Evolutionary conservation across 2,888 invertebrate genomes (phyloP).

Genomic region (Zygothrica quintamaculata): DNA sequence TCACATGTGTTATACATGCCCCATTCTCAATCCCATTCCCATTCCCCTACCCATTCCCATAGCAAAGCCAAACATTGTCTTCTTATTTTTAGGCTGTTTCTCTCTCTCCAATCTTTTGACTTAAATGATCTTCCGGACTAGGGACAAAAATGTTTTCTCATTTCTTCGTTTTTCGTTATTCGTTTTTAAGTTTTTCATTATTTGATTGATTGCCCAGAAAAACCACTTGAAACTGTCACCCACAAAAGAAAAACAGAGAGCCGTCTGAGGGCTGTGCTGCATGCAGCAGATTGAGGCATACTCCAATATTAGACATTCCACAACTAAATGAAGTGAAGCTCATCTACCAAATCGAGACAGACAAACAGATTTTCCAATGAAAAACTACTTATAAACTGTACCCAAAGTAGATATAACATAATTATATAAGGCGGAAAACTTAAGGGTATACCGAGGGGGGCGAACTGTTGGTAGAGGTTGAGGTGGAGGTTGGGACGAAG

Average conservation of each 20-base stretch:
- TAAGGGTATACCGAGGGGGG: not conserved
- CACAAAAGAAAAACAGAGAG: conserved; percentile 5
- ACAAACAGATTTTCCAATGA: conserved; percentile 61
- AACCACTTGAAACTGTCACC: conserved; percentile 77
- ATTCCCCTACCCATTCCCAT: conserved; percentile 5
- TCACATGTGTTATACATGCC: conserved; percentile 62
- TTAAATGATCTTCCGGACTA: conserved; percentile 57
- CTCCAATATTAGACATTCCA: no score
- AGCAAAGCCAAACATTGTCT: no score
- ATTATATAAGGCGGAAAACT: conserved; percentile 51
- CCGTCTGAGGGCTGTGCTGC: no score
- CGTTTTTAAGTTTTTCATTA: conserved; percentile 8
- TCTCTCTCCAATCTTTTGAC: conserved; percentile 1
- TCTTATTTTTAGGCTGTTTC: no score
- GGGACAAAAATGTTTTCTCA: conserved; percentile 40
- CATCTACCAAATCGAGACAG: no score
- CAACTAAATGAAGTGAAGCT: conserved; percentile 77
- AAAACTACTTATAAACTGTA: conserved; percentile 66
- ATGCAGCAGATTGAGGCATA: no score
- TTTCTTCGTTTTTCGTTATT: conserved; percentile 48
- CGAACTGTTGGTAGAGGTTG: no score
- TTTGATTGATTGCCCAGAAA: conserved; percentile 77
- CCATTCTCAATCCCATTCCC: conserved; percentile 12
- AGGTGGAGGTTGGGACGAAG: no score
- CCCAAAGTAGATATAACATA: conserved; percentile 30